These are phyloP conservation scores for Harpalus rufipes DNA, from an alignment of 2,888 invertebrate genomes.

Conservation along the genomic window DNA sequence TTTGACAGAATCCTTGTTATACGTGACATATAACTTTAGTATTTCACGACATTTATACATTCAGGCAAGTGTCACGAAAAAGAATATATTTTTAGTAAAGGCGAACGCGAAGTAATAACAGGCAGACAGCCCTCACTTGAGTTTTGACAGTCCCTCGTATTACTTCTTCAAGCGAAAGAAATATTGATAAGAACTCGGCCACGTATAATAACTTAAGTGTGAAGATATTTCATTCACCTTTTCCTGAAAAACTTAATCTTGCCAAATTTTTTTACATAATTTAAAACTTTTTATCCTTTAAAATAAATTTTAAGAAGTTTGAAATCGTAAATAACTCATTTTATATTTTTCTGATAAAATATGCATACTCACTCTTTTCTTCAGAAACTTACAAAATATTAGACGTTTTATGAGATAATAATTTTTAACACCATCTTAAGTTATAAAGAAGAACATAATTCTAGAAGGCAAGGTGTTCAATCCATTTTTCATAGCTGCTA, in stretches of 20 bases:
- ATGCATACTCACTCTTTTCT: constrained; percentile 14
- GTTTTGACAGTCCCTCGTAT: constrained; percentile 40
- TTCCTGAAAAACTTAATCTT: constrained; percentile 7
- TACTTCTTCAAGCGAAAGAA: constrained; percentile 30
- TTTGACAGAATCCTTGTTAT: constrained; percentile 46
- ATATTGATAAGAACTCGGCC: constrained; percentile 43
- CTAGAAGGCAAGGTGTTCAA: neutral
- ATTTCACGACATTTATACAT: constrained; percentile 41
- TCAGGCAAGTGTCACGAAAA: constrained; percentile 33
- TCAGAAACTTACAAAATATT: neutral
- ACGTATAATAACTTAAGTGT: constrained; percentile 47
- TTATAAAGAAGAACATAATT: constrained; percentile 4
- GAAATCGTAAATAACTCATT: constrained; percentile 31
- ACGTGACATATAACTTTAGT: constrained; percentile 32
- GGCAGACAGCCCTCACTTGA: constrained; percentile 23
- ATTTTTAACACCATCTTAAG: constrained; percentile 6
- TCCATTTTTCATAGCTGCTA: neutral
- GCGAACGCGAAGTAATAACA: constrained; percentile 46
- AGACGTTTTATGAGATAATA: constrained; percentile 3
- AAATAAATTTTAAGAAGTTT: constrained; percentile 15
- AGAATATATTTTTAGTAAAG: constrained; percentile 40
- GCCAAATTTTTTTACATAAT: constrained; percentile 12
- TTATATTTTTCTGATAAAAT: constrained; percentile 37
- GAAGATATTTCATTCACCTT: constrained; percentile 36
- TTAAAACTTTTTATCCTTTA: constrained; percentile 22